These are phyloP conservation scores for Malurus cyaneus DNA, from an alignment of 2,113 vertebrate genomes.

Conservation along the genomic window DNA sequence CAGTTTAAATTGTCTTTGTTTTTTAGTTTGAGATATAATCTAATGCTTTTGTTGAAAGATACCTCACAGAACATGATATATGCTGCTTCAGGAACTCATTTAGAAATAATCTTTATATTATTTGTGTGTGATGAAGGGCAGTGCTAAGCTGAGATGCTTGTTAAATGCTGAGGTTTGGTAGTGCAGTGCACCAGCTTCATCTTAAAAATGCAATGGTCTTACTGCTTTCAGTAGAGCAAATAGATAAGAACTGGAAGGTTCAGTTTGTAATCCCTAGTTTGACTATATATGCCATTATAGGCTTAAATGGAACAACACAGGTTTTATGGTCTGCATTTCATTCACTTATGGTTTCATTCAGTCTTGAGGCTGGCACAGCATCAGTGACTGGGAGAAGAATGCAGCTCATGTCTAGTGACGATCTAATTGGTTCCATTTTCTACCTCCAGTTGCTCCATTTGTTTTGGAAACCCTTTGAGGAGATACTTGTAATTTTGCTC, in stretches of 20 bases:
- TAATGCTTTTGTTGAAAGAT: background rate
- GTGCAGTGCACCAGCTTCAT: background rate
- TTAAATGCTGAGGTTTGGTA: background rate
- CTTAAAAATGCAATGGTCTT: background rate
- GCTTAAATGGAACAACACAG: background rate
- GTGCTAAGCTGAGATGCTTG: background rate
- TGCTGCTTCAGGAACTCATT: background rate
- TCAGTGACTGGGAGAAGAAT: background rate
- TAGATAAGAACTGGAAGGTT: background rate
- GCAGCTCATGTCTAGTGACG: background rate
- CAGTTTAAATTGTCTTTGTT: background rate
- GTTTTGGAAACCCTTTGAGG: background rate
- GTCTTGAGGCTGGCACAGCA: background rate
- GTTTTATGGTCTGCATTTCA: background rate
- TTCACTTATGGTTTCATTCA: background rate
- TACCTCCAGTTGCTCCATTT: background rate
- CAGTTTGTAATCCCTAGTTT: background rate
- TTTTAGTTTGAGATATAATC: background rate
- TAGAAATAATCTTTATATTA: background rate
- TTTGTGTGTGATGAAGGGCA: background rate
- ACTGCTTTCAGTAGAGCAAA: background rate
- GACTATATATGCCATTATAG: background rate
- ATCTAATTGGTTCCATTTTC: background rate
- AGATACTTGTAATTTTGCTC: background rate
- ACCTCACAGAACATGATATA: rapidly evolving